These are phyloP conservation scores for Sturnira hondurensis DNA, from an alignment of 2,113 vertebrate species.

Conservation along the genomic window DNA sequence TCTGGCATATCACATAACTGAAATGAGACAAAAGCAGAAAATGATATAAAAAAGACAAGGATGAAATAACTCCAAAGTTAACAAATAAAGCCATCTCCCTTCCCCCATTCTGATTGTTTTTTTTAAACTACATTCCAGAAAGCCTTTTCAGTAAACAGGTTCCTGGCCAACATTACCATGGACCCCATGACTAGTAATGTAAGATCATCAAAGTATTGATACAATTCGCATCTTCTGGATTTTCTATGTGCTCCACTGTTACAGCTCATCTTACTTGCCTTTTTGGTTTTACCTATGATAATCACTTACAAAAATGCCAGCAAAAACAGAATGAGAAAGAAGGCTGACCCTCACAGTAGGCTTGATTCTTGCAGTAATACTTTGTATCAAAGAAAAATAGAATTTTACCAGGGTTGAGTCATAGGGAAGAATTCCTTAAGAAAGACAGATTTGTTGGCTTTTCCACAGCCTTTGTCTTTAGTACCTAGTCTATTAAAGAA, in stretches of 20 bases:
- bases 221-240: neutral
- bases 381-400: neutral
- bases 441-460: neutral
- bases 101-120: neutral
- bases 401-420: neutral
- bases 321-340: neutral
- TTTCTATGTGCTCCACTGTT: neutral
- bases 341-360: neutral
- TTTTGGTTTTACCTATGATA: neutral
- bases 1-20: neutral
- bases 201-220: neutral
- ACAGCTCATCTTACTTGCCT: neutral
- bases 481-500: neutral
- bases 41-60: neutral
- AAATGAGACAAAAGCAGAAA: constrained; percentile 7
- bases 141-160: neutral
- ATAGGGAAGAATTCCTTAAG: neutral
- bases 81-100: neutral
- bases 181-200: neutral
- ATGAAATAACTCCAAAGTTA: constrained; percentile 27
- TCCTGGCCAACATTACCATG: neutral
- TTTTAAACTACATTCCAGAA: neutral
- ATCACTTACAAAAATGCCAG: neutral
- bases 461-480: neutral
- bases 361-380: neutral